Conservation (phyloP, 2,888 invertebrate genomes). For the Catocala nupta region DNA sequence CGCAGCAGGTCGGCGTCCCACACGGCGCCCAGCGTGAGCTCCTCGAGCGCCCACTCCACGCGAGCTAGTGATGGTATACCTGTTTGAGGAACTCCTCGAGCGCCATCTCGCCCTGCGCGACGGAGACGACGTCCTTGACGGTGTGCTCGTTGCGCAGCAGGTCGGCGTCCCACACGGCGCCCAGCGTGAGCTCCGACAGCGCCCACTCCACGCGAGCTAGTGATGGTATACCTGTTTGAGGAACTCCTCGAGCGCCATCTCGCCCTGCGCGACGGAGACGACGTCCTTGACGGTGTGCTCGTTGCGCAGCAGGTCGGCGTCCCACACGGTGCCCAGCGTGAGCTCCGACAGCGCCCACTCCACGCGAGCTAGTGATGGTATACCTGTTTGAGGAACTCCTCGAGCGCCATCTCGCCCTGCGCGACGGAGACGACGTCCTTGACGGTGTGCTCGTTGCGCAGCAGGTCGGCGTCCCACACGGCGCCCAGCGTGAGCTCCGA, state of each 20-base stretch:
- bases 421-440: conserved; percentile 98
- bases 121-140: conserved; percentile 98
- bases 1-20: conserved; percentile 99
- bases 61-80: conserved; percentile 88
- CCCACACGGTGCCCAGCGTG: conserved; percentile 99
- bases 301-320: conserved; percentile 97
- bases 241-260: conserved; percentile 99
- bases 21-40: conserved; percentile 97
- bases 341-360: conserved; percentile 98
- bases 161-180: conserved; percentile 99
- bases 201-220: conserved; percentile 99
- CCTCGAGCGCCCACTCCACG: conserved; percentile 98
- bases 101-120: conserved; percentile 99
- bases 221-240: conserved; percentile 93
- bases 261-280: conserved; percentile 99
- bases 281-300: conserved; percentile 98
- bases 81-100: conserved; percentile 99
- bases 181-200: conserved; percentile 96
- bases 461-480: conserved; percentile 99
- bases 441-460: conserved; percentile 97
- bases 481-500: conserved; percentile 98
- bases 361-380: conserved; percentile 89
- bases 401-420: conserved; percentile 99
- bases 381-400: conserved; percentile 99
- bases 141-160: conserved; percentile 97